Evolutionary conservation across 2,888 invertebrate genomes (phyloP).

Genomic region (Balanococcus diminutus): DNA sequence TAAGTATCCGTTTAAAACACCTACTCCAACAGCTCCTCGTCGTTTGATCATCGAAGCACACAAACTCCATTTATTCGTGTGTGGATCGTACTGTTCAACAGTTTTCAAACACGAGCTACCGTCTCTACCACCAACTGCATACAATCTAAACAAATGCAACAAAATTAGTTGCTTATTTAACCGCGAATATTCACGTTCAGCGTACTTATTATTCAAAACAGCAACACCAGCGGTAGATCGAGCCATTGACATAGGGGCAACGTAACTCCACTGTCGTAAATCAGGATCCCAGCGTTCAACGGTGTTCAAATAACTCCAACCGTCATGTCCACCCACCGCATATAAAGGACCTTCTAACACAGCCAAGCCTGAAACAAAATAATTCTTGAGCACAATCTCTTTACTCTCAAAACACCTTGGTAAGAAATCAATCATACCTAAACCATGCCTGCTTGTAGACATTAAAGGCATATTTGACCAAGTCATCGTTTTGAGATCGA

Average conservation of each 20-base stretch:
- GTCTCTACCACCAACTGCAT: slow-evolving; percentile 92
- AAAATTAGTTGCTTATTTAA: too few relatives aligned
- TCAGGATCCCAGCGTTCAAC: slow-evolving; percentile 93
- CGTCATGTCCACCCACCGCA: slow-evolving; percentile 95
- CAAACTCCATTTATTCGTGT: slow-evolving; percentile 79
- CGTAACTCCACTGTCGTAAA: slow-evolving; percentile 86
- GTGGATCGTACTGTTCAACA: slow-evolving; percentile 80
- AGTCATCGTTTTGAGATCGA: slow-evolving; percentile 66
- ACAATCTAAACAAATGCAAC: slow-evolving; percentile 67
- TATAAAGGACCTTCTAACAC: slow-evolving; percentile 84
- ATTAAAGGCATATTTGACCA: slow-evolving; percentile 86
- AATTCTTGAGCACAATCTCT: neutral
- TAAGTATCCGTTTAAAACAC: slow-evolving; percentile 84
- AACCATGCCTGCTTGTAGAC: slow-evolving; percentile 76
- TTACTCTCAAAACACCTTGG: neutral
- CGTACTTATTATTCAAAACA: slow-evolving; percentile 74
- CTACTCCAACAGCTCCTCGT: slow-evolving; percentile 88
- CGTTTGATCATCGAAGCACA: slow-evolving; percentile 87
- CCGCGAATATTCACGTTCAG: too few relatives aligned
- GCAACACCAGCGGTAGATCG: slow-evolving; percentile 91
- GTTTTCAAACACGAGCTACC: slow-evolving; percentile 88
- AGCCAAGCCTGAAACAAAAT: slow-evolving; percentile 65
- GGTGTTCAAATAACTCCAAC: slow-evolving; percentile 92
- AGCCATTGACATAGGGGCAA: slow-evolving; percentile 87
- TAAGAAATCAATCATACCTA: slow-evolving; percentile 34